These are phyloP conservation scores for Axis porcinus DNA, from an alignment of 2,113 vertebrate species.

Conservation along the genomic window DNA sequence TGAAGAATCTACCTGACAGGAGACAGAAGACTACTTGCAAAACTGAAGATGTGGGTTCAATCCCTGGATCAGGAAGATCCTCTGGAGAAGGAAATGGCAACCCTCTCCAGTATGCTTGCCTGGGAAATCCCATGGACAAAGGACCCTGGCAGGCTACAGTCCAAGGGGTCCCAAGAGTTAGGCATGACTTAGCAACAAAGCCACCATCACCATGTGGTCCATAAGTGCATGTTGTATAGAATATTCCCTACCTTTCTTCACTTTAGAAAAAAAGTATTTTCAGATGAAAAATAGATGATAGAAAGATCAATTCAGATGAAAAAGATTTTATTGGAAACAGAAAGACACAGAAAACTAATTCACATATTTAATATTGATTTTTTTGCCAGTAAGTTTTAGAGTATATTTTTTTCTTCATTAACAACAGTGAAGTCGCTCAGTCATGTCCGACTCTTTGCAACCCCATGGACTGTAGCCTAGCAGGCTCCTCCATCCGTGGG, in stretches of 20 bases:
- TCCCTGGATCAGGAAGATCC: not conserved
- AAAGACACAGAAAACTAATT: not conserved
- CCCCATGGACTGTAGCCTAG: too few relatives aligned
- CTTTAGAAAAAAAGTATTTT: not conserved
- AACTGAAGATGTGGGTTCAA: accelerated
- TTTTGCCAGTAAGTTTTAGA: not conserved
- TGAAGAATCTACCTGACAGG: not conserved
- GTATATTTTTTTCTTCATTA: not conserved
- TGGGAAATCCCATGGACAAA: not conserved
- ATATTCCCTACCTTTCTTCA: not conserved
- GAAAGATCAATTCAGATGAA: not conserved
- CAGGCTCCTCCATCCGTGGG: too few relatives aligned
- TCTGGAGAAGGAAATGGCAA: not conserved
- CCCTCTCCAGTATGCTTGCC: not conserved
- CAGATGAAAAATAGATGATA: not conserved
- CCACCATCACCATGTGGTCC: not conserved
- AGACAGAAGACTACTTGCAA: not conserved
- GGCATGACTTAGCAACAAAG: accelerated
- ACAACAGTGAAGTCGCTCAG: not conserved
- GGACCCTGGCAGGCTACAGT: not conserved
- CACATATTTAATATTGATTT: not conserved
- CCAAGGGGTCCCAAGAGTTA: not conserved
- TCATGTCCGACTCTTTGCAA: too few relatives aligned
- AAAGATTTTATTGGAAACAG: not conserved
- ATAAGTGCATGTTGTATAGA: not conserved